A percentile compares a stretch with the other conserved stretches of the same genome.
phyloP scores from a whole-genome alignment of 2,888 invertebrate genomes.

The Pterostichus niger region DNA sequence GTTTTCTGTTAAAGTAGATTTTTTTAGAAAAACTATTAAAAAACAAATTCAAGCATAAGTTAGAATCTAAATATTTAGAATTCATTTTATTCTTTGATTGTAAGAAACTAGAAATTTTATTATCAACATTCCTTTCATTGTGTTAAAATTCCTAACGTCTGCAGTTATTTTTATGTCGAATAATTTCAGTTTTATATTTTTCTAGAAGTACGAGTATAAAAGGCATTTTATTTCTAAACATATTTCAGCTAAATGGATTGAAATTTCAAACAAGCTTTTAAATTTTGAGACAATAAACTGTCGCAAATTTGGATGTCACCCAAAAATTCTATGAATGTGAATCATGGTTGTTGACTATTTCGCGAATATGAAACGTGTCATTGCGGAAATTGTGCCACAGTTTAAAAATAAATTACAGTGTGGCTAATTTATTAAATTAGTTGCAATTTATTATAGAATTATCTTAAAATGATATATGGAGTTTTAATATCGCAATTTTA shows the following conservation, averaged over 20 bases:
- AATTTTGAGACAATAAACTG: constrained; percentile 13
- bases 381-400: constrained; percentile 17
- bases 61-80: too few relatives aligned
- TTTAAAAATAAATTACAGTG: constrained; percentile 13
- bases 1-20: too few relatives aligned
- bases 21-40: too few relatives aligned
- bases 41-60: too few relatives aligned
- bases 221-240: not conserved
- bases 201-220: not conserved
- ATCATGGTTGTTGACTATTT: constrained; percentile 11
- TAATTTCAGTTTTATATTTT: too few relatives aligned
- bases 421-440: not conserved
- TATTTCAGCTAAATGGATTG: constrained; percentile 19
- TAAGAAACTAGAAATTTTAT: too few relatives aligned
- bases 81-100: too few relatives aligned
- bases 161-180: too few relatives aligned
- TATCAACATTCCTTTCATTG: too few relatives aligned
- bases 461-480: not conserved
- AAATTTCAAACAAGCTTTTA: not conserved
- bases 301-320: constrained; percentile 12
- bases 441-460: not conserved
- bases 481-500: not conserved
- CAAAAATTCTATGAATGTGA: constrained; percentile 12
- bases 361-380: constrained; percentile 3
- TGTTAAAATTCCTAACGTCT: too few relatives aligned